Evolutionary conservation across 2,888 invertebrate genomes (phyloP).

Genomic region (Athetis lepigone): DNA sequence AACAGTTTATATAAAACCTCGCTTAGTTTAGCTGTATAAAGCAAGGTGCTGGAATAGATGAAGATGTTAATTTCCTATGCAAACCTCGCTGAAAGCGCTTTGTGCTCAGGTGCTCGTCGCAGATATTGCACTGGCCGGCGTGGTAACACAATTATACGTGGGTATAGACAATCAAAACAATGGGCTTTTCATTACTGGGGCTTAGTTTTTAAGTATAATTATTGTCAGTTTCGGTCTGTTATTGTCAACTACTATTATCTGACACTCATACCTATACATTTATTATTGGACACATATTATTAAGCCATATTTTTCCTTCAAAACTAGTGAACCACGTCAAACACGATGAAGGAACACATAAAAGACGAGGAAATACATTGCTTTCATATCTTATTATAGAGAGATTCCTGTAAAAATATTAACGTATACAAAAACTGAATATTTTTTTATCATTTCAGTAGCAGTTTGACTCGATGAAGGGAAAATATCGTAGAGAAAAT

Average conservation of each 20-base stretch:
- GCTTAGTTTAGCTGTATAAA: conserved; percentile 51
- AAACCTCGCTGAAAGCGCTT: conserved; percentile 65
- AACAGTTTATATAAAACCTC: conserved; percentile 41
- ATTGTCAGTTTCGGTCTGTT: background rate
- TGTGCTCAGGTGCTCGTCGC: conserved; percentile 63
- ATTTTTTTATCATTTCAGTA: no score
- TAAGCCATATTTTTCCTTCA: no score
- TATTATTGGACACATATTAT: no score
- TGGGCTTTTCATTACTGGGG: conserved; percentile 40
- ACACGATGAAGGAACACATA: no score
- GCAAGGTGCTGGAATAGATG: conserved; percentile 63
- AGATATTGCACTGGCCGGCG: conserved; percentile 56
- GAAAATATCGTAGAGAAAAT: no score
- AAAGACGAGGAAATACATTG: background rate
- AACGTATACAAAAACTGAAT: no score
- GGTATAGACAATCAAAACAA: conserved; percentile 47
- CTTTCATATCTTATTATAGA: background rate
- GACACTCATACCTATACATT: background rate
- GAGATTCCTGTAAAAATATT: background rate
- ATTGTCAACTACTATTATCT: background rate
- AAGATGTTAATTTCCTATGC: conserved; percentile 77
- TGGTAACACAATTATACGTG: conserved; percentile 37
- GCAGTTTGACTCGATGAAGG: no score
- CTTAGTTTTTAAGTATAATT: conserved; percentile 18
- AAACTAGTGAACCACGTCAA: no score